Percentiles rank a stretch among this genome's conserved stretches.
Evolutionary conservation across 2,113 vertebrate species (phyloP).

Genomic region (Trochalopteron elliotii): DNA sequence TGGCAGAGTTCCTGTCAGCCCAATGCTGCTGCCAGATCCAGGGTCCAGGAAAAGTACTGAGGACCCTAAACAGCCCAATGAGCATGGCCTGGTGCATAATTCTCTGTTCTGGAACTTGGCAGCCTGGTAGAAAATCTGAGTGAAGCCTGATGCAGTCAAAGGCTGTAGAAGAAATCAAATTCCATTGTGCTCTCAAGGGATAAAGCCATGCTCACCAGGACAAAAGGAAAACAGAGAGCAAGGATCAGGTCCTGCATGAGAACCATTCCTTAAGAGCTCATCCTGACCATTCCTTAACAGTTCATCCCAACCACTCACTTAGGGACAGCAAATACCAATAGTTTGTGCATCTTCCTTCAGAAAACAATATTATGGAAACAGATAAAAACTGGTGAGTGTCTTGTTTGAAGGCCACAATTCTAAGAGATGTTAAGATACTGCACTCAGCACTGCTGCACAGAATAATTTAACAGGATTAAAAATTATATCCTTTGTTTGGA

Average conservation of each 20-base stretch:
- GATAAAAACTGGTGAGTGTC: background rate
- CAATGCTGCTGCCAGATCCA: background rate
- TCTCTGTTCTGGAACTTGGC: background rate
- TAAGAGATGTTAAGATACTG: background rate
- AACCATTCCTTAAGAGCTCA: background rate
- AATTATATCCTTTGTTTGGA: background rate
- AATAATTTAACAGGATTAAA: background rate
- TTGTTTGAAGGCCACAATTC: background rate
- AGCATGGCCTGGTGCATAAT: background rate
- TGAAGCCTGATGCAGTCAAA: background rate
- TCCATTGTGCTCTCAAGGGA: background rate
- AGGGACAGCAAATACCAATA: background rate
- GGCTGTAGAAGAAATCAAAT: background rate
- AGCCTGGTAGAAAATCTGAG: background rate
- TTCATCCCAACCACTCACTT: background rate
- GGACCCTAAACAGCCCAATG: background rate
- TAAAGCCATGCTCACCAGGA: background rate
- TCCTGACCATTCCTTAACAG: background rate
- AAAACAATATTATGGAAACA: background rate
- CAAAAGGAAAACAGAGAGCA: background rate
- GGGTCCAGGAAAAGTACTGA: accelerated
- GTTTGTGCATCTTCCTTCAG: background rate
- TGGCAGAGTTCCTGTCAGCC: background rate
- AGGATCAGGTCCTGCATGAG: background rate
- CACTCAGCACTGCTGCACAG: background rate